Evolutionary conservation across 2,888 invertebrate species (phyloP).

Genomic region (Nomada hirtipes): DNA sequence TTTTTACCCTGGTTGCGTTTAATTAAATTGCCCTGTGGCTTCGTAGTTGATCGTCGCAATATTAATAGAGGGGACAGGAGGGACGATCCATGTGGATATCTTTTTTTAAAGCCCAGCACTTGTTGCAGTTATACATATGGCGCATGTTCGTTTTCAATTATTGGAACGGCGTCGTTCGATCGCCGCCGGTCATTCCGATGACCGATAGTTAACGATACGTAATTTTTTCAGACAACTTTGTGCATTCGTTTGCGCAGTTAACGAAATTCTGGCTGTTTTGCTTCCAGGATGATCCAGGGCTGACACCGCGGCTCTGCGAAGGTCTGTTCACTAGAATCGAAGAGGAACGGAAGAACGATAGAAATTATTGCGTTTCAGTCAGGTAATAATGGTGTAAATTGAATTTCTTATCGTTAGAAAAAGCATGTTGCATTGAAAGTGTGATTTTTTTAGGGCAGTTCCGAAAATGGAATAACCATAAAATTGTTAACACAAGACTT

Average conservation of each 20-base stretch:
- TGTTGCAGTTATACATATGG: constrained; percentile 43
- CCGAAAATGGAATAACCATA: too few species aligned
- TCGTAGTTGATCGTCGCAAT: constrained; percentile 24
- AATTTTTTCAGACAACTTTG: constrained; percentile 28
- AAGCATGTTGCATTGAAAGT: too few species aligned
- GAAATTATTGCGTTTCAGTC: constrained; percentile 78
- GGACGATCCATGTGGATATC: not conserved
- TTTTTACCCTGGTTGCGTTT: constrained; percentile 59
- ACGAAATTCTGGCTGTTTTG: not conserved
- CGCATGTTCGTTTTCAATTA: constrained; percentile 63
- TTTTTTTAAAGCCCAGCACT: constrained; percentile 56
- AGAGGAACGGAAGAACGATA: constrained; percentile 78
- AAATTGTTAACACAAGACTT: too few species aligned
- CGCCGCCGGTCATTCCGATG: constrained; percentile 33
- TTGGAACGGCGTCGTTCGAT: constrained; percentile 51
- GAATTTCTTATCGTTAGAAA: not conserved
- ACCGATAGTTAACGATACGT: constrained; percentile 47
- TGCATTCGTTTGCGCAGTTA: not conserved
- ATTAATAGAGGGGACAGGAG: constrained; percentile 11
- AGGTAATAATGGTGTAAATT: constrained; percentile 78
- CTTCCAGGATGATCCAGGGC: constrained; percentile 84
- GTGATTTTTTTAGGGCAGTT: too few species aligned
- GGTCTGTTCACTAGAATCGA: constrained; percentile 83
- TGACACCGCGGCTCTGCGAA: constrained; percentile 86
- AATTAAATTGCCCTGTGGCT: constrained; percentile 69